Conservation (phyloP, 2,888 invertebrate species). For the Lysandra bellargus region DNA sequence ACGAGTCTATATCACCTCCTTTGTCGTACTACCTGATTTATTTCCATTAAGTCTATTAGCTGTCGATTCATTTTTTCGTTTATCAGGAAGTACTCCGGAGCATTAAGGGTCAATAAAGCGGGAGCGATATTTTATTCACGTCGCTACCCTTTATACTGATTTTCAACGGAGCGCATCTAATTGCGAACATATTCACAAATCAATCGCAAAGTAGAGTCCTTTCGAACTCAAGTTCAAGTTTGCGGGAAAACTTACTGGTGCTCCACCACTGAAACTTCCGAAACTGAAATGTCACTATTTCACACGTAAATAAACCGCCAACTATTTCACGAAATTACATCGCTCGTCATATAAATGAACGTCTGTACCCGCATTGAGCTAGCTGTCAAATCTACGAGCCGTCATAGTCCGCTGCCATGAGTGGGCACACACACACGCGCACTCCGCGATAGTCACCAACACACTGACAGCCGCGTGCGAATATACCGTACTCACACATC, state of each 20-base stretch:
- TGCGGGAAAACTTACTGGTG: conserved; percentile 61
- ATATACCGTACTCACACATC: conserved; percentile 67
- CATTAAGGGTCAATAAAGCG: conserved; percentile 59
- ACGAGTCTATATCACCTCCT: conserved; percentile 57
- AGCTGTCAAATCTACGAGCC: conserved; percentile 82
- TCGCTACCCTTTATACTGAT: conserved; percentile 65
- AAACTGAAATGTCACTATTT: conserved; percentile 46
- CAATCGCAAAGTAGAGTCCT: conserved; percentile 58
- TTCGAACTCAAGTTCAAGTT: conserved; percentile 60
- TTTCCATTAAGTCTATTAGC: conserved; percentile 48
- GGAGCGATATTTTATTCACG: conserved; percentile 67
- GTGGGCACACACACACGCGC: conserved; percentile 73
- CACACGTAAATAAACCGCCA: conserved; percentile 64
- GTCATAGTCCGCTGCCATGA: conserved; percentile 81
- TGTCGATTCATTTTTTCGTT: conserved; percentile 56
- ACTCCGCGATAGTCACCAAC: conserved; percentile 69
- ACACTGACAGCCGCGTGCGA: conserved; percentile 75
- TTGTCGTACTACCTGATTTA: conserved; percentile 58
- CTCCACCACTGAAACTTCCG: conserved; percentile 41
- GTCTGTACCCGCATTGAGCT: conserved; percentile 81
- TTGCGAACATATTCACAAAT: conserved; percentile 75
- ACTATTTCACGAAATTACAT: conserved; percentile 73
- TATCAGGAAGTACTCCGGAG: conserved; percentile 53
- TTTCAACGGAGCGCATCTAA: conserved; percentile 69
- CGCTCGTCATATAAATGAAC: conserved; percentile 75